Percentiles rank a stretch among this genome's conserved stretches.
phyloP scores from a whole-genome alignment of 2,888 invertebrate species.

The Ametastegia equiseti region DNA sequence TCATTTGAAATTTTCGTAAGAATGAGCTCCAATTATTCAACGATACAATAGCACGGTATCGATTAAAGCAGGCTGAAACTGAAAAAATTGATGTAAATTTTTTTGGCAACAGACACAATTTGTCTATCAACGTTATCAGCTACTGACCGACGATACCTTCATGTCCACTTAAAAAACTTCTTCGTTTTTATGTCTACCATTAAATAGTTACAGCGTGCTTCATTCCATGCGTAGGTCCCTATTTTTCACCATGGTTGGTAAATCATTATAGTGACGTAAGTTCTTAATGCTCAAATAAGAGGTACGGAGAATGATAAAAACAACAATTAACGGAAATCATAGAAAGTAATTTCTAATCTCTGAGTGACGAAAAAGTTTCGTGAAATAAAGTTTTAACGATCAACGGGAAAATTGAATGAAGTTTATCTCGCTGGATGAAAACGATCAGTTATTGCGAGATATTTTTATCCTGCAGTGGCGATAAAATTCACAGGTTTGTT shows the following conservation, averaged over 20 bases:
- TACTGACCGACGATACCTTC: neutral
- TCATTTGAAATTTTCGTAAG: neutral
- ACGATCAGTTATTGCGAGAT: neutral
- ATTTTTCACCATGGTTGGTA: conserved; percentile 2
- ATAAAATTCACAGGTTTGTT: neutral
- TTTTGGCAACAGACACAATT: neutral
- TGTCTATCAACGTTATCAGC: neutral
- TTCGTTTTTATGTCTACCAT: neutral
- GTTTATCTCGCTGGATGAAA: neutral
- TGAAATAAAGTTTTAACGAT: neutral
- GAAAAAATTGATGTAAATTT: neutral
- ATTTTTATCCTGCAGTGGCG: neutral
- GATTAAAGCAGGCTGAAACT: neutral
- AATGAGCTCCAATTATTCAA: neutral
- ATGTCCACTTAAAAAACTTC: neutral
- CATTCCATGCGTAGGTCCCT: conserved; percentile 3
- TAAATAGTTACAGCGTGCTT: neutral
- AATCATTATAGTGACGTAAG: conserved; percentile 5
- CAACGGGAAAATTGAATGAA: neutral
- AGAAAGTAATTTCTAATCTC: neutral
- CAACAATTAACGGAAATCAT: neutral
- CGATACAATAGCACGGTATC: neutral
- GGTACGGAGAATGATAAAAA: neutral
- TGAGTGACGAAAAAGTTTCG: neutral
- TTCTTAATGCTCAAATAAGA: neutral